These are phyloP conservation scores for Epistrophella euchroma DNA, from an alignment of 2,888 invertebrate genomes.

Conservation along the genomic window DNA sequence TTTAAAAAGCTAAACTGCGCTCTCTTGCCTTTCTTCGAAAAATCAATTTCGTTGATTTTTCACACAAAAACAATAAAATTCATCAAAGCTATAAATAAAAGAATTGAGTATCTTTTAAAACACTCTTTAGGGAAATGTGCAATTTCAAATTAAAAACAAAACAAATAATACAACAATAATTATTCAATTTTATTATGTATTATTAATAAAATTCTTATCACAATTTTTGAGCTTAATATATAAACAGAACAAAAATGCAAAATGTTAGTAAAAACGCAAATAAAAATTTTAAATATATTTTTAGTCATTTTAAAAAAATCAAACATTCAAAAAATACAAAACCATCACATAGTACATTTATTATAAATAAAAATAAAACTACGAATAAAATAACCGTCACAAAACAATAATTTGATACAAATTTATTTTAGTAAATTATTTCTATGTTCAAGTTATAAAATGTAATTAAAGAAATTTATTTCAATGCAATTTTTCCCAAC, in stretches of 20 bases:
- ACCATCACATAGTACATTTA: background rate
- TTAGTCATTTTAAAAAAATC: conserved; percentile 62
- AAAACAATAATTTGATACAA: conserved; percentile 53
- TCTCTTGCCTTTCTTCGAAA: conserved; percentile 67
- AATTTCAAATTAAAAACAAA: conserved; percentile 67
- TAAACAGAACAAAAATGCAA: conserved; percentile 37
- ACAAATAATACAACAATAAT: conserved; percentile 11
- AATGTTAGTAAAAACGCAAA: conserved; percentile 26
- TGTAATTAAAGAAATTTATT: conserved; percentile 15
- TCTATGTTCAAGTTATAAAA: conserved; percentile 24
- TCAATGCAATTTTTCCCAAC: conserved; percentile 7
- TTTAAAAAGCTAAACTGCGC: conserved; percentile 43
- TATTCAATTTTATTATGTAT: conserved; percentile 64
- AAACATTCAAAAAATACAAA: conserved; percentile 35
- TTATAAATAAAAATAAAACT: conserved; percentile 16
- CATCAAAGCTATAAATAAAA: background rate
- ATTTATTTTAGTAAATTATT: conserved; percentile 23
- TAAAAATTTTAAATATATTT: conserved; percentile 67
- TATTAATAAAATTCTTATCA: conserved; percentile 56
- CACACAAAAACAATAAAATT: conserved; percentile 28
- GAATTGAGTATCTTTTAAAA: conserved; percentile 49
- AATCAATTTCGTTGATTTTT: conserved; percentile 54
- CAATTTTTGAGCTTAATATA: conserved; percentile 69
- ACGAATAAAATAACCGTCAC: conserved; percentile 65
- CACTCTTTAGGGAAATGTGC: conserved; percentile 76